A percentile compares a stretch with the other conserved stretches of the same genome.
These are phyloP conservation scores for Cecidostiba fungosa DNA, from an alignment of 2,888 invertebrate genomes.

Conservation along the genomic window DNA sequence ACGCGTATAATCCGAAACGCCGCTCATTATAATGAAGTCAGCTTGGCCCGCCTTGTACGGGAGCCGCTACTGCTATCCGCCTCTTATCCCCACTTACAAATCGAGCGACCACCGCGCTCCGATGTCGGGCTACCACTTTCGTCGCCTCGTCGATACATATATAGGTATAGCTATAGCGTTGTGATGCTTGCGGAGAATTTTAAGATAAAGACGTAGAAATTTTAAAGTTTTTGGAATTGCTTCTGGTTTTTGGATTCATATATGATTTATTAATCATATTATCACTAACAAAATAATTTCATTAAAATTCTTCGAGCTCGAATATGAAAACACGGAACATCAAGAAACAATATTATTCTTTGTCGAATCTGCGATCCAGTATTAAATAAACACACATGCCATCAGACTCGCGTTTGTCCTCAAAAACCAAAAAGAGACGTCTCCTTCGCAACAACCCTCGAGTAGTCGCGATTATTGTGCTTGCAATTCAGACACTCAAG, in stretches of 20 bases:
- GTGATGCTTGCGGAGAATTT: background rate
- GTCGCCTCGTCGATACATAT: background rate
- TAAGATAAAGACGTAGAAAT: background rate
- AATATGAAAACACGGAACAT: background rate
- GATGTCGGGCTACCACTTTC: constrained; percentile 22
- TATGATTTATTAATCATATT: too few species aligned
- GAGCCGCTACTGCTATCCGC: constrained; percentile 26
- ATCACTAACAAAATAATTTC: background rate
- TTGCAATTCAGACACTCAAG: constrained; percentile 18
- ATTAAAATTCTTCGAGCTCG: background rate
- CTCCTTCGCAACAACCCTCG: background rate
- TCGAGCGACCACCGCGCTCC: constrained; percentile 33
- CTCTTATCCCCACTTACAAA: constrained; percentile 44
- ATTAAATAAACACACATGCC: background rate
- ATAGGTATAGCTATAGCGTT: too few species aligned
- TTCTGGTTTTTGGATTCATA: too few species aligned
- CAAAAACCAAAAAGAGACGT: constrained; percentile 16
- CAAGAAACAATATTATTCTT: constrained; percentile 45
- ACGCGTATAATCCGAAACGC: constrained; percentile 7
- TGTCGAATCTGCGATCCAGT: constrained; percentile 26
- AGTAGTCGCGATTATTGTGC: constrained; percentile 30
- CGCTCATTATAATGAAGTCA: constrained; percentile 57
- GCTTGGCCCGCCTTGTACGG: constrained; percentile 30
- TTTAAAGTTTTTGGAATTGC: background rate
- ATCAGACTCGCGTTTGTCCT: background rate